Evolutionary conservation across 2,888 invertebrate genomes (phyloP).

Genomic region (Geotrupes spiniger): DNA sequence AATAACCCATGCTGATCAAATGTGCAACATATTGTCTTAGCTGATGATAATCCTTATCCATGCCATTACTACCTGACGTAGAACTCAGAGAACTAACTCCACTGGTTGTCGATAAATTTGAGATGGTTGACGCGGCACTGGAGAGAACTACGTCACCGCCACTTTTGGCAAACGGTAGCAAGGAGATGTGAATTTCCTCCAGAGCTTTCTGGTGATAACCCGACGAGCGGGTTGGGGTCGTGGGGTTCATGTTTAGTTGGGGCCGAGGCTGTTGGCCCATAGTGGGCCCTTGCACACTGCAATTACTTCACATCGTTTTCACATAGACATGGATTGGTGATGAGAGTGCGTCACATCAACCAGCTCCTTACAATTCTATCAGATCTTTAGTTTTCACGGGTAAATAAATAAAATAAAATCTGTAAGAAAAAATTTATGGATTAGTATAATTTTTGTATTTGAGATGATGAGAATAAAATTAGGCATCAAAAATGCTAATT

Average conservation of each 20-base stretch:
- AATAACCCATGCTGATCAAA: conserved; percentile 69
- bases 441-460: too few species aligned
- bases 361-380: too few species aligned
- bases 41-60: conserved; percentile 62
- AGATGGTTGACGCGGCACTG: conserved; percentile 74
- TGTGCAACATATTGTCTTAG: conserved; percentile 65
- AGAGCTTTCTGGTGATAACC: conserved; percentile 85
- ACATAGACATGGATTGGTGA: too few species aligned
- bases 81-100: conserved; percentile 61
- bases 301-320: conserved; percentile 13
- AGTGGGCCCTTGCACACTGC: conserved; percentile 46
- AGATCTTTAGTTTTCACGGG: not conserved
- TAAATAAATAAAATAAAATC: not conserved
- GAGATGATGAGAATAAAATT: not conserved
- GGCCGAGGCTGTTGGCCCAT: conserved; percentile 54
- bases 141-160: conserved; percentile 60
- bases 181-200: conserved; percentile 80
- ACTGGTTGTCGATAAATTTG: conserved; percentile 60
- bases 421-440: conserved; percentile 2
- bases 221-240: conserved; percentile 57
- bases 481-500: too few species aligned
- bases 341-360: too few species aligned
- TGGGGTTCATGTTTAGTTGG: conserved; percentile 61
- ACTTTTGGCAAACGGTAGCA: conserved; percentile 76
- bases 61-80: conserved; percentile 51